phyloP scores from a whole-genome alignment of 2,888 invertebrate genomes.

The Phyto melanocephala region DNA sequence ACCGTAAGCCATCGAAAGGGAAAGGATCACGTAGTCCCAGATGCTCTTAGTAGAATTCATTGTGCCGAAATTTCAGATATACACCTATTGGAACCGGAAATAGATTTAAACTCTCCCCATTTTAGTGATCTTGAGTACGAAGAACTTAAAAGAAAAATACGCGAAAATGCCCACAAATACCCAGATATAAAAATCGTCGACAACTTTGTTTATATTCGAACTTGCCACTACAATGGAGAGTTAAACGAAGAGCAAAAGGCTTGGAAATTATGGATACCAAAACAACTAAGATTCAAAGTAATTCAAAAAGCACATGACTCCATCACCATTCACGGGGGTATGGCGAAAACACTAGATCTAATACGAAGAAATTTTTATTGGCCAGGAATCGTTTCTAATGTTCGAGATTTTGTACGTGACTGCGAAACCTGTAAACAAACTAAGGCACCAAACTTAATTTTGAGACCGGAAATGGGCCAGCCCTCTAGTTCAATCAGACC shows the following conservation, averaged over 20 bases:
- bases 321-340: not conserved
- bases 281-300: not conserved
- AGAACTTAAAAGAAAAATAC: too few species aligned
- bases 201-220: slow-evolving; percentile 5
- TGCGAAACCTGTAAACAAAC: not conserved
- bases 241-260: not conserved
- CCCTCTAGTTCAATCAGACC: too few species aligned
- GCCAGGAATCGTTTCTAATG: too few species aligned
- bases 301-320: not conserved
- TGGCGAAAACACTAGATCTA: not conserved
- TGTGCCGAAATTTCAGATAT: not conserved
- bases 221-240: not conserved
- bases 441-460: not conserved
- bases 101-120: too few species aligned
- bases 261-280: slow-evolving; percentile 26
- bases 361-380: too few species aligned
- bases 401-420: not conserved
- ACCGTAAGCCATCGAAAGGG: too few species aligned
- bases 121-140: too few species aligned
- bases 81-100: too few species aligned
- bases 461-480: slow-evolving; percentile 2
- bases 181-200: too few species aligned
- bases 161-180: too few species aligned
- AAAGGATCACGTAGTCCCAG: too few species aligned
- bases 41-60: not conserved